These are phyloP conservation scores for Calliphora vomitoria DNA, from an alignment of 2,888 invertebrate genomes.

Conservation along the genomic window DNA sequence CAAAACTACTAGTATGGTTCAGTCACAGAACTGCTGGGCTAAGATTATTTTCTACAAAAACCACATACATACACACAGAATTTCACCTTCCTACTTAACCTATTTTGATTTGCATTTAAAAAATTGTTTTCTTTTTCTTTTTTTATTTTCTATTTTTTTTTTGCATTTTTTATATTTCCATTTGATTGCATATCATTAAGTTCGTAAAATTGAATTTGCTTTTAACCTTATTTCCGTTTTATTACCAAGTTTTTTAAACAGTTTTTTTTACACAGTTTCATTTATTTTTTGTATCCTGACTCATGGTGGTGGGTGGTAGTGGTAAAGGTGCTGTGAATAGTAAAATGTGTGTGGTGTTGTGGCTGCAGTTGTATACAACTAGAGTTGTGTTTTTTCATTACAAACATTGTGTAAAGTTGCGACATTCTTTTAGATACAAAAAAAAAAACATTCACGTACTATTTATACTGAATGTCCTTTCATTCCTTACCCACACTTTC, in stretches of 20 bases:
- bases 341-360: constrained; percentile 33
- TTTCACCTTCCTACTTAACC: constrained; percentile 73
- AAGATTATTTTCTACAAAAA: too few relatives aligned
- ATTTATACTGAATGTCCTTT: constrained; percentile 5
- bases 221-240: constrained; percentile 73
- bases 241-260: constrained; percentile 72
- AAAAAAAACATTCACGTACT: not conserved
- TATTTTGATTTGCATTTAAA: constrained; percentile 75
- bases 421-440: constrained; percentile 49
- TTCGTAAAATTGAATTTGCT: constrained; percentile 73
- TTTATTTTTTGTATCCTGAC: constrained; percentile 23
- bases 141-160: constrained; percentile 55
- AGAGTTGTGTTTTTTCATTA: constrained; percentile 13
- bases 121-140: constrained; percentile 57
- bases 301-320: not conserved
- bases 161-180: constrained; percentile 65
- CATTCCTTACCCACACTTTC: constrained; percentile 7
- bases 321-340: not conserved
- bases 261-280: constrained; percentile 47
- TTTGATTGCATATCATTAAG: constrained; percentile 74
- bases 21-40: too few relatives aligned
- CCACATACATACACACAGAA: not conserved
- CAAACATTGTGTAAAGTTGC: constrained; percentile 54
- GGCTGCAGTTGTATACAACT: constrained; percentile 39
- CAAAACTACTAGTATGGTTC: too few relatives aligned